Conservation (phyloP, 2,888 invertebrate species). For the Euzetes globulus region DNA sequence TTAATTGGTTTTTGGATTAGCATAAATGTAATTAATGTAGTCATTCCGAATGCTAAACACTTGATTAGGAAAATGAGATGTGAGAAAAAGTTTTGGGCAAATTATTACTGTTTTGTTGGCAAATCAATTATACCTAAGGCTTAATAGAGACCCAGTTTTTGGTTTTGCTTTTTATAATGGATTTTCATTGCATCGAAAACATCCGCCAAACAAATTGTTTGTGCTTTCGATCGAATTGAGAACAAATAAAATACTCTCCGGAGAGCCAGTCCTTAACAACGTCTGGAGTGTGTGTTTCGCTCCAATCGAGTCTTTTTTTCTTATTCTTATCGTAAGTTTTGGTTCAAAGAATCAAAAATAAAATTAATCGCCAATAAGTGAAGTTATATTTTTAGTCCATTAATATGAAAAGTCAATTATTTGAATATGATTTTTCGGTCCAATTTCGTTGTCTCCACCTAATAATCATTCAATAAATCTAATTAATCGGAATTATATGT, state of each 20-base stretch:
- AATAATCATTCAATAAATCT: too few relatives aligned
- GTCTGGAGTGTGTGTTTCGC: background rate
- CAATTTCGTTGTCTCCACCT: too few relatives aligned
- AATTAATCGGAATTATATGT: too few relatives aligned
- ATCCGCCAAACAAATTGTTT: slow-evolving; percentile 6
- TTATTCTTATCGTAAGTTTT: background rate
- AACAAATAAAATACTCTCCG: background rate
- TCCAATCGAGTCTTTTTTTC: background rate
- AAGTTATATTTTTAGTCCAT: background rate
- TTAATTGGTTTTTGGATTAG: too few relatives aligned
- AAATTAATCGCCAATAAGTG: too few relatives aligned
- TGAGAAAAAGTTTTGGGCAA: background rate
- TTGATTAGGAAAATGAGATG: background rate
- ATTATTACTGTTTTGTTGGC: background rate
- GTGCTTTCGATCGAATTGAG: background rate
- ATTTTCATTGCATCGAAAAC: background rate
- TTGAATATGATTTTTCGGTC: too few relatives aligned
- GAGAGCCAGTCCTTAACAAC: background rate
- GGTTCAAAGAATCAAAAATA: too few relatives aligned
- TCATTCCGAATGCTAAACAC: too few relatives aligned
- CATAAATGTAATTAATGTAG: too few relatives aligned
- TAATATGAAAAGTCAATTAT: background rate
- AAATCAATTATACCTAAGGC: slow-evolving; percentile 2
- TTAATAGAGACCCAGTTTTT: slow-evolving; percentile 8
- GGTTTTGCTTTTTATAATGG: background rate